Evolutionary conservation across 64 coral and sea anemone species (phyloP).

Genomic region (Pachyseris speciosa): DNA sequence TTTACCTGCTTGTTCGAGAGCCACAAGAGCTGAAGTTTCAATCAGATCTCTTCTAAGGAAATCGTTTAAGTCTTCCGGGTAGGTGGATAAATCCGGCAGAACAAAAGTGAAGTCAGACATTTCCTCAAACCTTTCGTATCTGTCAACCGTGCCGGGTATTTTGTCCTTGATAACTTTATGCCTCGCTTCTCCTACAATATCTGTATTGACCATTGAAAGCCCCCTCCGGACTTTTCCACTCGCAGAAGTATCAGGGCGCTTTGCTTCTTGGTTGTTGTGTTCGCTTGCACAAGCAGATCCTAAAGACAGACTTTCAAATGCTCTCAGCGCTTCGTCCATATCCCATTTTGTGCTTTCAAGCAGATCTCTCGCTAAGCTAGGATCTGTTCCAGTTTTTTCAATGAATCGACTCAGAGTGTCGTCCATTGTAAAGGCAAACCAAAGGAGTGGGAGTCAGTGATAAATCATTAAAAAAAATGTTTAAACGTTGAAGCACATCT

Average conservation of each 20-base stretch:
- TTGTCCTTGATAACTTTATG: slow-evolving; percentile 76
- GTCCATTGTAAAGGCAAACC: slow-evolving; percentile 67
- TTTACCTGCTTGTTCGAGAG: slow-evolving; percentile 96
- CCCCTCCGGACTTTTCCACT: slow-evolving; percentile 74
- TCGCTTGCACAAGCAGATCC: slow-evolving; percentile 39
- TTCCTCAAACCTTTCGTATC: slow-evolving; percentile 80
- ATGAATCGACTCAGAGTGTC: slow-evolving; percentile 77
- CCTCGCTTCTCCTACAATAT: slow-evolving; percentile 86
- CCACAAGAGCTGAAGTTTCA: slow-evolving; percentile 86
- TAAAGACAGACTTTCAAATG: slow-evolving; percentile 76
- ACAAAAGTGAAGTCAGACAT: slow-evolving; percentile 93
- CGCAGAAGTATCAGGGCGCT: neutral
- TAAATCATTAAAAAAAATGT: slow-evolving; percentile 29
- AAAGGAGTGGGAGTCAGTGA: neutral
- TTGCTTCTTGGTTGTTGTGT: neutral
- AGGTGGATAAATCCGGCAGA: slow-evolving; percentile 83
- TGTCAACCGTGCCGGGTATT: slow-evolving; percentile 55
- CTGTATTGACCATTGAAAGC: slow-evolving; percentile 90
- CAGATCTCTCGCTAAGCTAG: slow-evolving; percentile 78
- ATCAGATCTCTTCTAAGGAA: slow-evolving; percentile 91
- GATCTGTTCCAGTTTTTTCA: slow-evolving; percentile 81
- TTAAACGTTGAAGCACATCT: neutral
- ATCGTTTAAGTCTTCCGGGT: slow-evolving; percentile 71
- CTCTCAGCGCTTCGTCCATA: slow-evolving; percentile 65
- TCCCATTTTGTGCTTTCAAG: slow-evolving; percentile 75